Percentiles rank a stretch among this genome's conserved stretches.
Evolutionary conservation across 2,113 vertebrate species (phyloP).

Genomic region (Natator depressus): DNA sequence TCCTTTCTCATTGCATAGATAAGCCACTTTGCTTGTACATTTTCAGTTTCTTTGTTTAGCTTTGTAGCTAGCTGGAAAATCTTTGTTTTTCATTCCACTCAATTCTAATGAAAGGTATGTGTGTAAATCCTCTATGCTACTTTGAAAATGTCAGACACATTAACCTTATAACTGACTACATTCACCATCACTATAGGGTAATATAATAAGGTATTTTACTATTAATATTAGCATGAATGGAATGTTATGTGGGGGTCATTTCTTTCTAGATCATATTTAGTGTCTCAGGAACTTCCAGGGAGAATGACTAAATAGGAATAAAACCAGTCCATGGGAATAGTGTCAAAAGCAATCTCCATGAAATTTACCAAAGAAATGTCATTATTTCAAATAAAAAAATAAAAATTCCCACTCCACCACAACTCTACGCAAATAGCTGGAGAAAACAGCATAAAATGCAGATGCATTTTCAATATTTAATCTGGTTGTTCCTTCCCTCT

Average conservation of each 20-base stretch:
- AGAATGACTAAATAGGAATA: slow-evolving; percentile 61
- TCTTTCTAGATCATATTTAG: slow-evolving; percentile 42
- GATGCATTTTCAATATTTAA: slow-evolving; percentile 38
- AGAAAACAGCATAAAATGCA: slow-evolving; percentile 51
- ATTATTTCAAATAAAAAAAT: not conserved
- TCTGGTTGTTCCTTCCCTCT: not conserved
- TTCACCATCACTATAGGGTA: not conserved
- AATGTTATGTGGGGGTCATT: slow-evolving; percentile 45
- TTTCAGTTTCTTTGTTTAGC: not conserved
- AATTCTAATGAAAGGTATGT: not conserved
- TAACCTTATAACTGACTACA: slow-evolving; percentile 4
- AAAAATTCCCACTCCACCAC: not conserved
- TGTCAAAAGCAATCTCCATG: not conserved
- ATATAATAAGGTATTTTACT: not conserved
- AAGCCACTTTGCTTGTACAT: not conserved
- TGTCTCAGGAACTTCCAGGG: slow-evolving; percentile 35
- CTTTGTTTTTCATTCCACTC: not conserved
- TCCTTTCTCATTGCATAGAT: not conserved
- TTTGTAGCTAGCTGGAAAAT: not conserved
- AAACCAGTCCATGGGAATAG: slow-evolving; percentile 24
- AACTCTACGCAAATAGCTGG: slow-evolving; percentile 35
- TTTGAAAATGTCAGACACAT: not conserved
- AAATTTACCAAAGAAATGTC: slow-evolving; percentile 44
- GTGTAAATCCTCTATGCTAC: not conserved
- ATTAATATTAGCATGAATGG: slow-evolving; percentile 1